Conservation (phyloP, 1,140 invertebrate species). For the Propsilocerus akamusi region DNA sequence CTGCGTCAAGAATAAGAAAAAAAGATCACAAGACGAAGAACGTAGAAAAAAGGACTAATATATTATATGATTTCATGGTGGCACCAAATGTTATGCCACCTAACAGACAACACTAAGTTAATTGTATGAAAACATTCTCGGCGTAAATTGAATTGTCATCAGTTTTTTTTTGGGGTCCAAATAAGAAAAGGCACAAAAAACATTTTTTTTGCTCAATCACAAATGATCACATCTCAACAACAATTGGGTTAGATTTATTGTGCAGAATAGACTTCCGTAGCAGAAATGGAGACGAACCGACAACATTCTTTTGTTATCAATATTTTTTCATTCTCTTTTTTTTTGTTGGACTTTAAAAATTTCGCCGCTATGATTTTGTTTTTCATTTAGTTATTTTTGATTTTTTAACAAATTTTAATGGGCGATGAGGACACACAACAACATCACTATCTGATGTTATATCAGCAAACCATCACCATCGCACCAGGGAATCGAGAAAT, state of each 20-base stretch:
- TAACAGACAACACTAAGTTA: slow-evolving; percentile 1
- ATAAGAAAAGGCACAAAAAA: too few relatives aligned
- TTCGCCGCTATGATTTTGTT: slow-evolving; percentile 3
- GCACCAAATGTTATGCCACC: slow-evolving; percentile 1
- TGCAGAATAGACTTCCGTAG: slow-evolving; percentile 3
- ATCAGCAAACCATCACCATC: slow-evolving; percentile 1
- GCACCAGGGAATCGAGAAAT: background rate
- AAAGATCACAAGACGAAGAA: too few relatives aligned
- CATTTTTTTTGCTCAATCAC: too few relatives aligned
- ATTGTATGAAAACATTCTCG: slow-evolving; percentile 1
- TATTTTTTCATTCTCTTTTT: background rate
- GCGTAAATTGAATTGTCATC: slow-evolving; percentile 3
- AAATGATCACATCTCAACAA: too few relatives aligned
- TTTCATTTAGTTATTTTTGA: too few relatives aligned
- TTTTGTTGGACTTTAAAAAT: background rate
- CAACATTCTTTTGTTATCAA: slow-evolving; percentile 1
- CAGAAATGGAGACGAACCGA: background rate
- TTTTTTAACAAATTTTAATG: background rate
- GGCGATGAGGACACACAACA: background rate
- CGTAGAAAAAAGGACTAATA: too few relatives aligned
- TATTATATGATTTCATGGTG: too few relatives aligned
- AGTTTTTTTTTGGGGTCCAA: background rate
- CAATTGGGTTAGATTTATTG: slow-evolving; percentile 4
- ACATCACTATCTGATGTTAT: background rate
- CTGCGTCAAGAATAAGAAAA: too few relatives aligned